A percentile compares a stretch with the other conserved stretches of the same genome.
phyloP scores from a whole-genome alignment of 2,797 vertebrate genomes.

The Betta splendens region DNA sequence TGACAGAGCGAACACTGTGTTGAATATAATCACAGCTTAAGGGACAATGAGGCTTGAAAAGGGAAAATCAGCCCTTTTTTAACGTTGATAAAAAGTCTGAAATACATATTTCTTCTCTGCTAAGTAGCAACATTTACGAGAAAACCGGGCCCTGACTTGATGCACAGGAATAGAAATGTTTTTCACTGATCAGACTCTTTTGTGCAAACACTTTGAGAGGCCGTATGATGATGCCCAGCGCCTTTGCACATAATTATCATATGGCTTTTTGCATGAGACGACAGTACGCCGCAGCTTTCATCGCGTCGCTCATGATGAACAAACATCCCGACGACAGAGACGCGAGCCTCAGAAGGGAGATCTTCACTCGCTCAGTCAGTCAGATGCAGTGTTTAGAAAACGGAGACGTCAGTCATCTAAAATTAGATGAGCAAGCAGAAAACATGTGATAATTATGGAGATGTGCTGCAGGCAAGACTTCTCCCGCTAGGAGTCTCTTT shows the following conservation, averaged over 20 bases:
- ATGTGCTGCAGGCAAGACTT: slow-evolving; percentile 26
- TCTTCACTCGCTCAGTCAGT: slow-evolving; percentile 17
- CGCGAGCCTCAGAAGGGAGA: slow-evolving; percentile 23
- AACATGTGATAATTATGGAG: slow-evolving; percentile 62
- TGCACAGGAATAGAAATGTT: slow-evolving; percentile 9
- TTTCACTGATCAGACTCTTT: background rate
- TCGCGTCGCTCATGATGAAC: slow-evolving; percentile 6
- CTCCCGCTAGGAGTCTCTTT: slow-evolving; percentile 21
- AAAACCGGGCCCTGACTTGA: background rate
- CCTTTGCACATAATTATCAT: slow-evolving; percentile 13
- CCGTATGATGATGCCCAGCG: background rate
- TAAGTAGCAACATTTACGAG: background rate
- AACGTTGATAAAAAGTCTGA: slow-evolving; percentile 6
- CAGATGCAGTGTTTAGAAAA: slow-evolving; percentile 25
- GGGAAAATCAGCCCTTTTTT: slow-evolving; percentile 3
- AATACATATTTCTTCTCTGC: slow-evolving; percentile 8
- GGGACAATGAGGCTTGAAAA: slow-evolving; percentile 32
- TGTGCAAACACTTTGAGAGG: slow-evolving; percentile 4
- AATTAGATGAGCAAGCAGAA: slow-evolving; percentile 59
- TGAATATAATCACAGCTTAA: slow-evolving; percentile 36
- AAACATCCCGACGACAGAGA: slow-evolving; percentile 40
- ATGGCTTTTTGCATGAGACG: background rate
- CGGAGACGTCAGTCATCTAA: slow-evolving; percentile 59
- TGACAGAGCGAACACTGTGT: slow-evolving; percentile 39
- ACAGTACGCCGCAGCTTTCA: background rate